Evolutionary conservation across 1,140 invertebrate genomes (phyloP).

Genomic region (Acromyrmex echinatior): DNA sequence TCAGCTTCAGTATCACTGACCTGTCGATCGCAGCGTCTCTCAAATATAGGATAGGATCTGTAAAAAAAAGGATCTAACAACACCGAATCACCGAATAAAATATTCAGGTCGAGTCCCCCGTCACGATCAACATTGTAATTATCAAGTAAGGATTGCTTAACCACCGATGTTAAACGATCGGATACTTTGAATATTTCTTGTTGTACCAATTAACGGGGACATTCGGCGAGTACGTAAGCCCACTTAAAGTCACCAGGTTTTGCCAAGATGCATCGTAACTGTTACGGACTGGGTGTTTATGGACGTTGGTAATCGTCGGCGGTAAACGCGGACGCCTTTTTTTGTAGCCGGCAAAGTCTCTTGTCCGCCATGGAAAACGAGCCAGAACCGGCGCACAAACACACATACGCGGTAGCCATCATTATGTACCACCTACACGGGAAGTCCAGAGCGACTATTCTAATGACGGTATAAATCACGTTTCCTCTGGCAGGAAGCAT

Average conservation of each 20-base stretch:
- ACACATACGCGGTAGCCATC: constrained; percentile 67
- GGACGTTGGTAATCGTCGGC: constrained; percentile 56
- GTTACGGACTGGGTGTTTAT: constrained; percentile 52
- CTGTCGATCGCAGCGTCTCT: constrained; percentile 40
- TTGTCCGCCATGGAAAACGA: constrained; percentile 29
- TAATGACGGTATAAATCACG: constrained; percentile 82
- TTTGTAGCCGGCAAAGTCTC: constrained; percentile 32
- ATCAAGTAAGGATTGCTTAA: background rate
- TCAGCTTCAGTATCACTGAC: background rate
- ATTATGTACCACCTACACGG: constrained; percentile 77
- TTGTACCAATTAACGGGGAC: background rate
- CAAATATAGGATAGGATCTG: background rate
- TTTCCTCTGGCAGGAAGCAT: constrained; percentile 72
- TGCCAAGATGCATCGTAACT: background rate
- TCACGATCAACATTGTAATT: background rate
- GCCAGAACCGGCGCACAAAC: constrained; percentile 10
- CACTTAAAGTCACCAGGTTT: background rate
- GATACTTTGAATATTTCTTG: background rate
- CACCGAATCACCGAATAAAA: background rate
- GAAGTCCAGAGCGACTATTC: constrained; percentile 73
- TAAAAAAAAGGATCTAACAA: background rate
- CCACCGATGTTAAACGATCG: background rate
- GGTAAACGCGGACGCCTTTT: constrained; percentile 52
- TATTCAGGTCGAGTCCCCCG: background rate
- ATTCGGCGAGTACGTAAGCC: background rate